Percentiles rank a stretch among this genome's conserved stretches.
phyloP scores from a whole-genome alignment of 1,140 invertebrate genomes.

The Drosophila grimshawi region DNA sequence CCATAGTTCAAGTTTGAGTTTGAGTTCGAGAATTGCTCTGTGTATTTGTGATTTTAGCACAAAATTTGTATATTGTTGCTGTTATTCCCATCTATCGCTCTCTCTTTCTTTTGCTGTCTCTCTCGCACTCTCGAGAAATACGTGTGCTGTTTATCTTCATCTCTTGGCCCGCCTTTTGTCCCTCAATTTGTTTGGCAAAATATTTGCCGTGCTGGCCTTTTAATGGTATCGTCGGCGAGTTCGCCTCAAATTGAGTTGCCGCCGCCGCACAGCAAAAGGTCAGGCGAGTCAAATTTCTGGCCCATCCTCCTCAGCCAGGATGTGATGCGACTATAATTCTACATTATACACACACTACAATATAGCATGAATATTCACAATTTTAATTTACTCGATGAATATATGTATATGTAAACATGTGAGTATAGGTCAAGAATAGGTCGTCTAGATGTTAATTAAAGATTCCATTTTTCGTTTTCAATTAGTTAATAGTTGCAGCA shows the following conservation, averaged over 20 bases:
- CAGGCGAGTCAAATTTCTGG: constrained; percentile 32
- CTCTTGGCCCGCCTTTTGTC: constrained; percentile 25
- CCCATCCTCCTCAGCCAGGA: constrained; percentile 1
- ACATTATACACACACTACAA: background rate
- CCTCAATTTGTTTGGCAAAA: constrained; percentile 54
- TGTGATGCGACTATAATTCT: background rate
- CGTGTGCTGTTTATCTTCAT: constrained; percentile 47
- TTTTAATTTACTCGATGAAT: constrained; percentile 24
- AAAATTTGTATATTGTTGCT: constrained; percentile 47
- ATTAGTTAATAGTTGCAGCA: background rate
- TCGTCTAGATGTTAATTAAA: constrained; percentile 5
- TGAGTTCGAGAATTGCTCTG: constrained; percentile 6
- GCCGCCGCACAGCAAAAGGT: constrained; percentile 24
- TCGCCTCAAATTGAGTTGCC: constrained; percentile 31
- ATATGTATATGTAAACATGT: background rate
- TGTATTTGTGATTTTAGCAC: constrained; percentile 32
- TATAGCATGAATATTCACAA: constrained; percentile 32
- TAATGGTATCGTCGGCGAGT: constrained; percentile 30
- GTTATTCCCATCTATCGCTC: background rate
- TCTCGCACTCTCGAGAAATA: constrained; percentile 15
- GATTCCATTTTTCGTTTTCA: constrained; percentile 6
- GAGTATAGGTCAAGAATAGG: constrained; percentile 19
- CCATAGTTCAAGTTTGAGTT: background rate
- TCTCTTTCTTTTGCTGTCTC: background rate
- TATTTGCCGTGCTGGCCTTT: constrained; percentile 51